Evolutionary conservation across 2,797 vertebrate genomes (phyloP).

Genomic region (Enteromius unitaeniatus): DNA sequence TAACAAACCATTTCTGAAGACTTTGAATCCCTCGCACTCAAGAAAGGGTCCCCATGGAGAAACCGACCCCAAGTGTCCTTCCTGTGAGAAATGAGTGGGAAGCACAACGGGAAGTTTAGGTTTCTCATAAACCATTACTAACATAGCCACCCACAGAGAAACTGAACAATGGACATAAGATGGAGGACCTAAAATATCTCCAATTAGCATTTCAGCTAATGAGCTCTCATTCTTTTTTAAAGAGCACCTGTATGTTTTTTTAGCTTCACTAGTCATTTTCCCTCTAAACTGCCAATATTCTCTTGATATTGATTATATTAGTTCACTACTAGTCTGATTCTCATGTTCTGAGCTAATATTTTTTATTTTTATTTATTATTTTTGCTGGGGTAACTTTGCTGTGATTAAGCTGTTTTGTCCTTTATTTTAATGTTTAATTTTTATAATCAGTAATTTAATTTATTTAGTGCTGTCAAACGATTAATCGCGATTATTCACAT

Average conservation of each 20-base stretch:
- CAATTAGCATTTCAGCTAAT: neutral
- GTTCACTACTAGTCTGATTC: neutral
- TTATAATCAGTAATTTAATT: neutral
- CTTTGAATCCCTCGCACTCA: neutral
- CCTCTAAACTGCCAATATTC: neutral
- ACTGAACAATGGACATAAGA: neutral
- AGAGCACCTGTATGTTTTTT: neutral
- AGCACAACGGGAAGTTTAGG: slow-evolving; percentile 22
- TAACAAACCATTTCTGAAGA: neutral
- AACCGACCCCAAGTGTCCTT: slow-evolving; percentile 22
- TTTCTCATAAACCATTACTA: slow-evolving; percentile 33
- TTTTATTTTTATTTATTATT: neutral
- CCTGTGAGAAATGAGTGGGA: slow-evolving; percentile 52
- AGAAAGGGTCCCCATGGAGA: slow-evolving; percentile 6
- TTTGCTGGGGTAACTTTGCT: neutral
- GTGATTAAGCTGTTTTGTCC: neutral
- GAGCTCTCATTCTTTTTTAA: neutral
- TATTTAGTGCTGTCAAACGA: neutral
- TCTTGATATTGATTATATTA: neutral
- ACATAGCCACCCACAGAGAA: slow-evolving; percentile 25
- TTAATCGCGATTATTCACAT: too few species aligned
- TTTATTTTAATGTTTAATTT: neutral
- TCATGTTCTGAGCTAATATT: neutral
- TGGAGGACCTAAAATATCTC: neutral
- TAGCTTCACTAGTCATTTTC: neutral